Conservation (phyloP, 2,113 vertebrate genomes). For the Eubucco bourcierii region DNA sequence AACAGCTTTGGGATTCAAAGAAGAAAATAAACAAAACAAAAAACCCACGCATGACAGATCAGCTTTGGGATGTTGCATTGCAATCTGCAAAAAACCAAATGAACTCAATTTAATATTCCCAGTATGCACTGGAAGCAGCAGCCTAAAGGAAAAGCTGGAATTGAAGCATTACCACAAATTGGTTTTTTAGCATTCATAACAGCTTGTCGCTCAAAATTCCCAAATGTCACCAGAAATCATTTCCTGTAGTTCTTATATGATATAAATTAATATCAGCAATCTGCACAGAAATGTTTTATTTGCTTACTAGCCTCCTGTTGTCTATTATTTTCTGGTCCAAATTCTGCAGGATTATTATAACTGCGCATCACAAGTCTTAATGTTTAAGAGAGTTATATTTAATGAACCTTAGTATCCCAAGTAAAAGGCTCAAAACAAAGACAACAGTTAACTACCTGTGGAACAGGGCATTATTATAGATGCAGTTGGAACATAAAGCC, state of each 20-base stretch:
- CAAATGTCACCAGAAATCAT: constrained; percentile 51
- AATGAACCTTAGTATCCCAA: constrained; percentile 9
- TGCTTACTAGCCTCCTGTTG: constrained; percentile 1
- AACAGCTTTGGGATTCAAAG: not conserved
- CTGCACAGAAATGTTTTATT: constrained; percentile 12
- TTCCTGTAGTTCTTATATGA: constrained; percentile 38
- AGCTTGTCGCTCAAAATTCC: constrained; percentile 37
- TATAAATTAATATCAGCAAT: constrained; percentile 50
- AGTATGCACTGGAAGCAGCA: constrained; percentile 17
- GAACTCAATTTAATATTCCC: constrained; percentile 21
- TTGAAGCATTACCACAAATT: constrained; percentile 52
- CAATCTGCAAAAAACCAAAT: constrained; percentile 39
- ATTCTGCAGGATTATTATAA: not conserved
- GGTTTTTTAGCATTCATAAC: constrained; percentile 43
- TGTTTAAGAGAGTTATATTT: constrained; percentile 45
- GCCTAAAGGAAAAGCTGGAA: constrained; percentile 44
- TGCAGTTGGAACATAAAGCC: not conserved
- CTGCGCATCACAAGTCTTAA: constrained; percentile 22
- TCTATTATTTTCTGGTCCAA: not conserved
- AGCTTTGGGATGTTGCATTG: not conserved
- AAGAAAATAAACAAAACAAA: not conserved
- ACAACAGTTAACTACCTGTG: constrained; percentile 50
- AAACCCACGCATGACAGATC: not conserved
- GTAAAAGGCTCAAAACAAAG: constrained; percentile 20
- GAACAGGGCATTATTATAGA: not conserved